Evolutionary conservation across 2,113 vertebrate genomes (phyloP), one percentile per base, ranked within the genome.

Genomic region (Zingel zingel): DNA sequence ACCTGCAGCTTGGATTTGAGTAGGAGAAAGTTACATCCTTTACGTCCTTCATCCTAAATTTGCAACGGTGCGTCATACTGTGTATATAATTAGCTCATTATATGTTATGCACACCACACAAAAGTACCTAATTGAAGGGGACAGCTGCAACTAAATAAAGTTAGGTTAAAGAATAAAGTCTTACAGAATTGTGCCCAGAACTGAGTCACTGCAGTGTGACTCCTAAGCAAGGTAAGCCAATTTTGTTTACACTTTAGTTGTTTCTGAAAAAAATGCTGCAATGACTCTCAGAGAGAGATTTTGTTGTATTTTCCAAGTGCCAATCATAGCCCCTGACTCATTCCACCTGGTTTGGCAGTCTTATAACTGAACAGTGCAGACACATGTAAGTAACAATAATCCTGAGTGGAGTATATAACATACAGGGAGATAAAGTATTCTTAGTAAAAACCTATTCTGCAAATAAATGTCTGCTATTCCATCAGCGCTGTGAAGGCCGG

Each of bases 381-480:
- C 74, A 84, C n/a, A 75, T 78, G 69, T 80, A 65, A 62, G 73
- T 77, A 79, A 51, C 36, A 83, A 50, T 86, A 89, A 87, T 84
- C 67, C 71, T 23, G 65, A 83, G 30, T 70, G 63, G 65, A 77
- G 70, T 63, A 57, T 33, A 54, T 47, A 84, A 79, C 71, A 79
- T 76, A 88, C 83, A 71, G 50, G 39, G 72, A 84, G 76, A 87
- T 84, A 81, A 87, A 89, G 67, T 45, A 68, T 70, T 78, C 36
- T 71, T 39, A 68, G 69, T 68, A 82, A 86, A 82, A 85, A 78
- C 61, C 62, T 70, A 57, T 83, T 84, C 81, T 90, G 79, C 62
- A 86, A 90, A 88, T 84, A 86, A 84, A 77, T 81, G 85, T 83
- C 90, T 77, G 73, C 69, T 79, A 16, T 86, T 77, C 58, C 73